Conservation (phyloP, 2,888 invertebrate genomes). For the Drosophila meridiana region DNA sequence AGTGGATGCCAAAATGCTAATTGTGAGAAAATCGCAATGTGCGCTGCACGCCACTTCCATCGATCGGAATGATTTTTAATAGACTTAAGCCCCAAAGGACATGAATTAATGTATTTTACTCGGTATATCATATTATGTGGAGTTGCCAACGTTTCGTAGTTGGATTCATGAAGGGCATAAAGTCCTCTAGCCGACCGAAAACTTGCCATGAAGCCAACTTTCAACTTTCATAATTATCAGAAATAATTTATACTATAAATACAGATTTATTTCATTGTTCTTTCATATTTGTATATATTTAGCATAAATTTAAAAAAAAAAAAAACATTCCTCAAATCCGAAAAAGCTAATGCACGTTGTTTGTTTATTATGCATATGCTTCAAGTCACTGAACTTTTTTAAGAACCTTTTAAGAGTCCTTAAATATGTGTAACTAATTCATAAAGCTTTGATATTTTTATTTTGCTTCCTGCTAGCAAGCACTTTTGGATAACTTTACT, state of each 20-base stretch:
- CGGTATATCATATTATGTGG: conserved; percentile 17
- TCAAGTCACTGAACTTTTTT: not conserved
- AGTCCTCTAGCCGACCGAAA: not conserved
- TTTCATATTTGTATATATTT: too few species aligned
- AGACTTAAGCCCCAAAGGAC: conserved; percentile 63
- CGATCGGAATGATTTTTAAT: conserved; percentile 75
- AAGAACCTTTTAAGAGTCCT: conserved; percentile 2
- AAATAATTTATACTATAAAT: not conserved
- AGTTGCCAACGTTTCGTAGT: conserved; percentile 5
- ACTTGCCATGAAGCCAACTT: not conserved
- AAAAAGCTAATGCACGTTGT: not conserved
- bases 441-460: conserved; percentile 10
- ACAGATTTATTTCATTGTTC: not conserved
- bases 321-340: not conserved
- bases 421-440: conserved; percentile 30
- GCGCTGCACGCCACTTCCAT: conserved; percentile 51
- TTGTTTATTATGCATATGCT: not conserved
- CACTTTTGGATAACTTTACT: conserved; percentile 1
- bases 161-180: not conserved
- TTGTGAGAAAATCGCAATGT: conserved; percentile 80
- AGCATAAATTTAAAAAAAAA: too few species aligned
- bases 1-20: conserved; percentile 72
- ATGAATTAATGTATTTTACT: conserved; percentile 66
- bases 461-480: not conserved
- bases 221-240: not conserved